Evolutionary conservation across 2,888 invertebrate genomes (phyloP).

Genomic region (Pharmacophagus antenor): DNA sequence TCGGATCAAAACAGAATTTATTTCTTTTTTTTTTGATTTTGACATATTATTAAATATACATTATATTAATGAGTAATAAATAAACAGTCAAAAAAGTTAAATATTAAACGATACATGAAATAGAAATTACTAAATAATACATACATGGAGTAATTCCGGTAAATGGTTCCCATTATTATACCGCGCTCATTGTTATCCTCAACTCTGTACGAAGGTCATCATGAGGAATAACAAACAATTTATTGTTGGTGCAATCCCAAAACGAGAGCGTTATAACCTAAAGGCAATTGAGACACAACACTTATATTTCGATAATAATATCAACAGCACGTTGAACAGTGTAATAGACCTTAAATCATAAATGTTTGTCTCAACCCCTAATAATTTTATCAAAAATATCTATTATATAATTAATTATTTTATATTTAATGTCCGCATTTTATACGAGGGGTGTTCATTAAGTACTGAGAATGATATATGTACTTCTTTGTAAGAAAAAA

Average conservation of each 20-base stretch:
- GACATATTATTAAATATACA: neutral
- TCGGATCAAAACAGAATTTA: neutral
- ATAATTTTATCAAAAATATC: too few relatives aligned
- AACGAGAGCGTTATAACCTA: slow-evolving; percentile 14
- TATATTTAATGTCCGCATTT: too few relatives aligned
- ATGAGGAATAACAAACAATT: slow-evolving; percentile 61
- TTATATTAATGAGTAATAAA: neutral
- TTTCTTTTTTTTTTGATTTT: too few relatives aligned
- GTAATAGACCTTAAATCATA: too few relatives aligned
- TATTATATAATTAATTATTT: too few relatives aligned
- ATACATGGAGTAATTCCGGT: slow-evolving; percentile 46
- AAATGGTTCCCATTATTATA: slow-evolving; percentile 65
- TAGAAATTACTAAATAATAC: too few relatives aligned
- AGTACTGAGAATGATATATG: too few relatives aligned
- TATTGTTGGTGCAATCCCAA: slow-evolving; percentile 34
- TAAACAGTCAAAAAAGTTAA: neutral
- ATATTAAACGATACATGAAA: too few relatives aligned
- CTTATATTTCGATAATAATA: neutral
- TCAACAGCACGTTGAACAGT: too few relatives aligned
- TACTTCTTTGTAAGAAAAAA: too few relatives aligned
- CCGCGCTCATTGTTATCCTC: slow-evolving; percentile 48
- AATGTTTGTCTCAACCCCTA: too few relatives aligned
- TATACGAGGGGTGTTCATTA: too few relatives aligned
- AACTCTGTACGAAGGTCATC: slow-evolving; percentile 62
- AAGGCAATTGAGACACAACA: neutral